Evolutionary conservation across 2,113 vertebrate genomes (phyloP).

Genomic region (Macquaria australasica): DNA sequence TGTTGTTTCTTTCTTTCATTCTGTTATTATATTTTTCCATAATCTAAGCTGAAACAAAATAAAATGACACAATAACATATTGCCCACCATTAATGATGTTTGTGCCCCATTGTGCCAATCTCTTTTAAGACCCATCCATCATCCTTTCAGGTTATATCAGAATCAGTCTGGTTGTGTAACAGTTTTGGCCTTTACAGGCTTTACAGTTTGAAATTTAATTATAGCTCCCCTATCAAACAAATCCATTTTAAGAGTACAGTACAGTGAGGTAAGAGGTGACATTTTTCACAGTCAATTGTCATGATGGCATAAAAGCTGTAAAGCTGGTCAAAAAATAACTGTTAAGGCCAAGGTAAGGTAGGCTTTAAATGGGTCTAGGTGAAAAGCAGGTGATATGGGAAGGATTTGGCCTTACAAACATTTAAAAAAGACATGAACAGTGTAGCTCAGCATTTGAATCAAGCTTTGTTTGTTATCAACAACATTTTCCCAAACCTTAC

Average conservation of each 20-base stretch:
- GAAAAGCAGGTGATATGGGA: neutral
- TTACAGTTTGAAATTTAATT: neutral
- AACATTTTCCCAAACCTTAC: neutral
- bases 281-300: neutral
- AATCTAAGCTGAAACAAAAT: neutral
- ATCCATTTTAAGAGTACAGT: neutral
- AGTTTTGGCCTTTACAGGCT: neutral
- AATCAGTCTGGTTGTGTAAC: neutral
- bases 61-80: too few species aligned
- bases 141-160: neutral
- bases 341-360: neutral
- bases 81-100: neutral
- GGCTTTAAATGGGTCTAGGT: neutral
- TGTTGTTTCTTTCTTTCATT: neutral
- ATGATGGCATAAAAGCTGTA: neutral
- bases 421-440: neutral
- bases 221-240: neutral
- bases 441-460: neutral
- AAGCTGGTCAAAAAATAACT: neutral
- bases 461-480: neutral
- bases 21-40: neutral
- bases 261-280: neutral
- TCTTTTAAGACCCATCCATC: neutral
- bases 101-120: too few species aligned
- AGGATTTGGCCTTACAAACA: neutral